These are phyloP conservation scores for Pardosa pseudoannulata DNA, from an alignment of 2,888 invertebrate species.

Conservation along the genomic window DNA sequence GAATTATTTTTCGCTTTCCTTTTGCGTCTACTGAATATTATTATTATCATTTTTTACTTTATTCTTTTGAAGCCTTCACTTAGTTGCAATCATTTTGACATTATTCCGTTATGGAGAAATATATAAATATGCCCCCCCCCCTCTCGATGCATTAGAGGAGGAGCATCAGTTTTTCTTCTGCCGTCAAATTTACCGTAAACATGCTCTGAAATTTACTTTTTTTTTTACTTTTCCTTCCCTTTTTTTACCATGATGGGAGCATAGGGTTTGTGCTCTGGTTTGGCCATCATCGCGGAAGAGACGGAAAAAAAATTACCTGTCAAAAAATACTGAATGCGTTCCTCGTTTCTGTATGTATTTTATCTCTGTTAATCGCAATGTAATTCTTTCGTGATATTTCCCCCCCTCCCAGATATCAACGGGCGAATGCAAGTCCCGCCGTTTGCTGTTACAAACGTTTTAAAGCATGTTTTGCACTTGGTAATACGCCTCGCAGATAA, in stretches of 20 bases:
- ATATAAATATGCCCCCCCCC: slow-evolving; percentile 11
- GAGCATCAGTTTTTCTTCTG: slow-evolving; percentile 1
- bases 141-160: background rate
- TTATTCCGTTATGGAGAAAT: slow-evolving; percentile 24
- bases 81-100: slow-evolving; percentile 56
- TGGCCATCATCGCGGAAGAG: background rate
- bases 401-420: no score
- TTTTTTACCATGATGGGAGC: background rate
- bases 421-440: no score
- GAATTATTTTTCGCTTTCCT: background rate
- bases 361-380: no score
- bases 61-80: slow-evolving; percentile 4
- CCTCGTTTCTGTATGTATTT: no score
- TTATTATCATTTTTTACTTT: background rate
- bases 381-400: no score
- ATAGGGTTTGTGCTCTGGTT: background rate
- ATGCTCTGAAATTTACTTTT: background rate
- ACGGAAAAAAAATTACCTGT: background rate
- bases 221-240: background rate
- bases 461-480: no score
- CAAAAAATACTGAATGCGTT: background rate
- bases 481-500: no score
- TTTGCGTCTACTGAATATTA: background rate
- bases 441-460: no score
- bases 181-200: slow-evolving; percentile 3